A percentile compares a stretch with the other conserved stretches of the same genome.
phyloP scores from a whole-genome alignment of 2,888 invertebrate genomes.

The Drosophila stalkeri region DNA sequence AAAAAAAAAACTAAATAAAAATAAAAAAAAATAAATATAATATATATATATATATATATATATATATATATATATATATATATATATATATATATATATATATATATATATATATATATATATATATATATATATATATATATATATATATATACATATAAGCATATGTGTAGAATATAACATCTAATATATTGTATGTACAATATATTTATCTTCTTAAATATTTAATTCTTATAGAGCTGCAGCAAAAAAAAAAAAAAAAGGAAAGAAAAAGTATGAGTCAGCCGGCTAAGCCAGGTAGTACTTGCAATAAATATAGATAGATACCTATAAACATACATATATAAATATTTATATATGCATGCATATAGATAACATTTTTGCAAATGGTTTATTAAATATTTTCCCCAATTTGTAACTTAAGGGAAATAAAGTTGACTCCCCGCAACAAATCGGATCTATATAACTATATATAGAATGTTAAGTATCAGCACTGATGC shows the following conservation, averaged over 20 bases:
- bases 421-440: conserved; percentile 6
- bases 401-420: conserved; percentile 1
- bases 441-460: conserved; percentile 5
- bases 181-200: background rate
- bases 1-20: no score
- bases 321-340: background rate
- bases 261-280: background rate
- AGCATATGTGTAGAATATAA: background rate
- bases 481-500: conserved; percentile 4
- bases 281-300: background rate
- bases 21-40: no score
- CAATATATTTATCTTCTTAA: background rate
- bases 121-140: background rate
- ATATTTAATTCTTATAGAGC: background rate
- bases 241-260: background rate
- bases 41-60: background rate
- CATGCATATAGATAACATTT: background rate
- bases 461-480: conserved; percentile 5
- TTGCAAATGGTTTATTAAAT: background rate
- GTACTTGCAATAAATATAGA: background rate
- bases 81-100: background rate
- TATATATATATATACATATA: background rate
- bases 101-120: background rate
- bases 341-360: background rate
- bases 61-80: background rate